A percentile compares a stretch with the other conserved stretches of the same genome.
phyloP scores from a whole-genome alignment of 2,113 vertebrate species.

The Cairina moschata region DNA sequence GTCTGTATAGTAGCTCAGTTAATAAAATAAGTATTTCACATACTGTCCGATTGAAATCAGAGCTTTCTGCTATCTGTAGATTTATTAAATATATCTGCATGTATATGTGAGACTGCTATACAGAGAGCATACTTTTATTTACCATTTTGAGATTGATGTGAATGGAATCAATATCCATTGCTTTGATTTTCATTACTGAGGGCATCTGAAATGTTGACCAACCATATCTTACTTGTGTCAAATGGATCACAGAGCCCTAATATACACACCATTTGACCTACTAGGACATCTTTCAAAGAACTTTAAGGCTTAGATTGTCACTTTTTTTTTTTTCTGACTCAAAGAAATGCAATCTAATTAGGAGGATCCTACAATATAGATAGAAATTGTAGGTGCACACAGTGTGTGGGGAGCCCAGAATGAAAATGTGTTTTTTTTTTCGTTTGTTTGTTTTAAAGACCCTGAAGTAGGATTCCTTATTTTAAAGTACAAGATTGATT shows the following conservation, averaged over 20 bases:
- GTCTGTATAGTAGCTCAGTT: not conserved
- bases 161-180: conserved; percentile 23
- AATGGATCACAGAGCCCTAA: not conserved
- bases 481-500: not conserved
- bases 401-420: not conserved
- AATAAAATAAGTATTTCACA: not conserved
- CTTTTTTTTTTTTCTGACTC: not conserved
- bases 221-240: not conserved
- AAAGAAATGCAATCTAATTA: conserved; percentile 51
- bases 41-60: not conserved
- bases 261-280: not conserved
- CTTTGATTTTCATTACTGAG: conserved; percentile 57
- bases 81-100: not conserved
- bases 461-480: conserved; percentile 6
- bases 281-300: conserved; percentile 23
- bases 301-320: conserved; percentile 8
- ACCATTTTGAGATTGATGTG: conserved; percentile 23
- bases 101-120: not conserved
- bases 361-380: not conserved
- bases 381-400: not conserved
- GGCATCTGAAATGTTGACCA: conserved; percentile 35
- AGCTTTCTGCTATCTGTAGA: not conserved
- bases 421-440: not conserved
- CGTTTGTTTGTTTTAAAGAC: not conserved
- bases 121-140: conserved; percentile 34